These are phyloP conservation scores for Entomobrya multifasciata DNA, from an alignment of 2,888 invertebrate genomes.

Conservation along the genomic window DNA sequence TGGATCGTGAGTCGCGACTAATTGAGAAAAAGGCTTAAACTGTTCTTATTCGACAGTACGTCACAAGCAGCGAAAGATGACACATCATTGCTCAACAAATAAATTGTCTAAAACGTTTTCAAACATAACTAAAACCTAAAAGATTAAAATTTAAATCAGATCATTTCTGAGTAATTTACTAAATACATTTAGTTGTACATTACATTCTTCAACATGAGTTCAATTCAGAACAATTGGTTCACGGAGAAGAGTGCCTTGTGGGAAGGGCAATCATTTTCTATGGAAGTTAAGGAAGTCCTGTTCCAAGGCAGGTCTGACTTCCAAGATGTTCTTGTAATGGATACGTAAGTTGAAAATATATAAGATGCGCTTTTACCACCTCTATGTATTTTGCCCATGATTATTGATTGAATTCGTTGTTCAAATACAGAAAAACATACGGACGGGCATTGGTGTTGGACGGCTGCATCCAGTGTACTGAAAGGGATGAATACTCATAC, in stretches of 20 bases:
- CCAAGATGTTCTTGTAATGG: constrained; percentile 91
- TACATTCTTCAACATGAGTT: constrained; percentile 84
- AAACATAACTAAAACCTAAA: too few relatives aligned
- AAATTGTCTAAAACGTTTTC: too few relatives aligned
- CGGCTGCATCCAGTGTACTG: constrained; percentile 98
- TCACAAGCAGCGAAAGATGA: too few relatives aligned
- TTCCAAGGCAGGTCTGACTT: constrained; percentile 90
- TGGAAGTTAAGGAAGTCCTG: constrained; percentile 90
- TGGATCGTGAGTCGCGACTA: background rate
- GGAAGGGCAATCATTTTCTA: constrained; percentile 94
- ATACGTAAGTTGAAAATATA: constrained; percentile 88
- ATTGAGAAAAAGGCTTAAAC: too few relatives aligned
- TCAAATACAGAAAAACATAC: constrained; percentile 88
- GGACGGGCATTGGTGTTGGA: constrained; percentile 95
- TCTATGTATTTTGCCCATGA: too few relatives aligned
- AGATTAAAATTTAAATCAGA: too few relatives aligned
- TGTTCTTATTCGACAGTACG: too few relatives aligned
- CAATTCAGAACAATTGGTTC: constrained; percentile 84
- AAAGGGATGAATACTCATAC: constrained; percentile 97
- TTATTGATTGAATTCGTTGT: too few relatives aligned
- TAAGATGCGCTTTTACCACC: too few relatives aligned
- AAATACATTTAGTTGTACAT: background rate
- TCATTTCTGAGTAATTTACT: too few relatives aligned
- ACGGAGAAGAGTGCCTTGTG: constrained; percentile 87
- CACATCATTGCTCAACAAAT: too few relatives aligned